A percentile compares a stretch with the other conserved stretches of the same genome.
Conservation (phyloP, 1,140 invertebrate genomes). For the Belonocnema kinseyi region DNA sequence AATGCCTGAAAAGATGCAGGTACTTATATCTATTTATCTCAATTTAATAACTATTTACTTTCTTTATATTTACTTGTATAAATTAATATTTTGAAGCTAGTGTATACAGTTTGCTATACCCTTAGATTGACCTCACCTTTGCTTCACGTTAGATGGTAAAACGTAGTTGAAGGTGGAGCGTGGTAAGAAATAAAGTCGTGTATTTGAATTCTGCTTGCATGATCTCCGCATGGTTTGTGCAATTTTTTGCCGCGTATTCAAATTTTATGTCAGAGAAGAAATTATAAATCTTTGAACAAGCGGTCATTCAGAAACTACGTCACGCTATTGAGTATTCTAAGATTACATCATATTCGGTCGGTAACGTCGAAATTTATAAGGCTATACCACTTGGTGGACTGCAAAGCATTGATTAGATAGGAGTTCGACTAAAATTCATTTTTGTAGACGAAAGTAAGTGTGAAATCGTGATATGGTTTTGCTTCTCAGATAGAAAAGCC, state of each 20-base stretch:
- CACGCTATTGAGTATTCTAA: no score
- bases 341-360: no score
- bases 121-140: slow-evolving; percentile 41
- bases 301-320: no score
- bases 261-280: background rate
- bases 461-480: no score
- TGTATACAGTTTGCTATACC: slow-evolving; percentile 36
- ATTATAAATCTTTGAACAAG: no score
- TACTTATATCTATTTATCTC: slow-evolving; percentile 37
- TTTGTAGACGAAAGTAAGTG: no score
- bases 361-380: no score
- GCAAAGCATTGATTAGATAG: no score
- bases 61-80: background rate
- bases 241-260: background rate
- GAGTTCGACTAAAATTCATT: no score
- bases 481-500: no score
- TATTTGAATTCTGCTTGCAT: background rate
- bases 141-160: slow-evolving; percentile 35
- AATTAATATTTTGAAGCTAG: background rate
- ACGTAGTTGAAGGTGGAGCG: background rate
- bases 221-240: background rate
- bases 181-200: slow-evolving; percentile 11
- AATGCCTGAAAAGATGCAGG: slow-evolving; percentile 66
- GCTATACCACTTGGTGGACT: no score
- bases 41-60: background rate